Evolutionary conservation across 2,888 invertebrate genomes (phyloP), one percentile per base, ranked within the genome.

Genomic region (Xestobium rufovillosum): DNA sequence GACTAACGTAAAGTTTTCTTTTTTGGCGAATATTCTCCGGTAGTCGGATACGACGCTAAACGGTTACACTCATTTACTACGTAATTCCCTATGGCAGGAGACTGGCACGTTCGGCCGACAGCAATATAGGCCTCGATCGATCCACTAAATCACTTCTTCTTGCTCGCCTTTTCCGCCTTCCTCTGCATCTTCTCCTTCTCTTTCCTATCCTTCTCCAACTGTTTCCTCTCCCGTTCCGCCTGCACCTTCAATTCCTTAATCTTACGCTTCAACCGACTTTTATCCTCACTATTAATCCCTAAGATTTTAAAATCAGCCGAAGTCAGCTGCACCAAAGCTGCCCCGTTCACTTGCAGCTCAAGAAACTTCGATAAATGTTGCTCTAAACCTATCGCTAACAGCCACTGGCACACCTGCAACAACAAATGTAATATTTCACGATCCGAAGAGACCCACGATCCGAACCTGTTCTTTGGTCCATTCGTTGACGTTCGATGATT

Each of bases 281-380:
- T 88, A 63, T 89, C 88, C 42, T 87, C 84, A 23, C 79, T 76
- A 35, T 74, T 73, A 31, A 89, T 78, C 29, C 87, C 87, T 29
- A 88, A 73, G 47, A 82, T 76, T 70, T 96, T 97, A 47, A 97
- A 79, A 67, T 91, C 92, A 39, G 87, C 80, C 1, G 92, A 89
- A 60, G 94, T 92, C 36, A 97, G 72, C 45, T 85, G 80, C 29
- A 97, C 70, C 38, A 97, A 72, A 35, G 87, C 81, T 19, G 79
- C 74, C 12, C 97, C 97, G 63, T 87, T 88, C 34, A 97, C 84
- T 57, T 85, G 84, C 53, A 88, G 81, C 53, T 89, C 86, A 35
- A 86, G 78, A 64, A 95, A 91, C 53, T 87, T 85, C 31, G 86
- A 76, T 50, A 87, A 83, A 68, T 89, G 85, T 38, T 87, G 82